phyloP scores from a whole-genome alignment of 2,113 vertebrate species.

The Tragelaphus strepsiceros region DNA sequence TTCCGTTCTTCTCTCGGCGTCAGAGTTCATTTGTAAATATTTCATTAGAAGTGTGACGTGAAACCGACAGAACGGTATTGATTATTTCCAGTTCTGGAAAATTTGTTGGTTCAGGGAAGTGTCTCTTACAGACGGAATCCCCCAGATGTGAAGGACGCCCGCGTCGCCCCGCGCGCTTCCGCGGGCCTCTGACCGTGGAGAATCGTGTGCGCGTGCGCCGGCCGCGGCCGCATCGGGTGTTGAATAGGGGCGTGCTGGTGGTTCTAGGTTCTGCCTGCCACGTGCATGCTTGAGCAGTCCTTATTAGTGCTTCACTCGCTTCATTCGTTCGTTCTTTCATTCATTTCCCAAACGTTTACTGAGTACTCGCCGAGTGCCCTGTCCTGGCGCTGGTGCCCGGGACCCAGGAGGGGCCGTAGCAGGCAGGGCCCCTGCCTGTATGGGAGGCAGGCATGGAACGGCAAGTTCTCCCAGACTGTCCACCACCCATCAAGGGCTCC shows the following conservation, averaged over 20 bases:
- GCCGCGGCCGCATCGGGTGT: not conserved
- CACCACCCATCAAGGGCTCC: not conserved
- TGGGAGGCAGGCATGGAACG: not conserved
- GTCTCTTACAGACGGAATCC: not conserved
- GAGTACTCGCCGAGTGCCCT: not conserved
- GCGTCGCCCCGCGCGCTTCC: rapidly evolving
- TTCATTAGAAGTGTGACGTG: not conserved
- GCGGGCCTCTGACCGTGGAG: not conserved
- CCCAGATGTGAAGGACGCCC: not conserved
- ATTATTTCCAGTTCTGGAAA: not conserved
- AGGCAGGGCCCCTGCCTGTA: not conserved
- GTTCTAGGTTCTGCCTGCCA: no score
- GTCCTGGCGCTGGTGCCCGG: not conserved
- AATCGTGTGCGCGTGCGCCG: rapidly evolving
- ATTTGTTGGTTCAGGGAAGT: not conserved
- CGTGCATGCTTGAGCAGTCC: rapidly evolving
- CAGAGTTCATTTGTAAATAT: not conserved
- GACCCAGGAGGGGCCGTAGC: not conserved
- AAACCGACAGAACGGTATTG: rapidly evolving
- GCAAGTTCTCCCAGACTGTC: not conserved
- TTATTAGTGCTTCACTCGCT: not conserved
- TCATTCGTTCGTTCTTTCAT: not conserved
- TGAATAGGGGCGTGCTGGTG: not conserved
- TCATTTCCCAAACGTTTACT: not conserved
- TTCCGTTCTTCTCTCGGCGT: no score